Evolutionary conservation across 1,140 invertebrate genomes (phyloP).

Genomic region (Drosophila carrolli): DNA sequence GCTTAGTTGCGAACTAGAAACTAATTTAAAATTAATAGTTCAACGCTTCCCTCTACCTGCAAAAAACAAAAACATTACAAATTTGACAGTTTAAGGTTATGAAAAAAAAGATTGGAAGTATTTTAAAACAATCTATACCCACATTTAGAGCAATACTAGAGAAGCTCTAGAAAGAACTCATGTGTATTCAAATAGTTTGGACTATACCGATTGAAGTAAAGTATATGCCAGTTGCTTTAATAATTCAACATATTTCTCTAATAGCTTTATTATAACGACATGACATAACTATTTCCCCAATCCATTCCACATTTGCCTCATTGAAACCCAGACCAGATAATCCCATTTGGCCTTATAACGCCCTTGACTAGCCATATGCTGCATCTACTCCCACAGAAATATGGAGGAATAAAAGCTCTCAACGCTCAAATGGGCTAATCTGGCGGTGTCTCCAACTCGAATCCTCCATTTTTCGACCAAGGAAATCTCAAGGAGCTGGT

Average conservation of each 20-base stretch:
- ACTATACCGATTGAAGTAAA: no score
- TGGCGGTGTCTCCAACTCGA: not conserved
- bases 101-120: no score
- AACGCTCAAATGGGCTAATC: slow-evolving; percentile 23
- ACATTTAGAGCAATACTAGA: no score
- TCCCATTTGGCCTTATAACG: slow-evolving; percentile 33
- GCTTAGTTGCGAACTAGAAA: no score
- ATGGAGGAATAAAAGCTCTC: slow-evolving; percentile 27
- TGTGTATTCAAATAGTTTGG: no score
- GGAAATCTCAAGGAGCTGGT: slow-evolving; percentile 2
- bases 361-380: slow-evolving; percentile 25
- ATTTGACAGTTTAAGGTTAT: no score
- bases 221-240: not conserved
- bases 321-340: slow-evolving; percentile 10
- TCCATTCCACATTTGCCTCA: slow-evolving; percentile 1
- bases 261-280: slow-evolving; percentile 5
- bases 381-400: slow-evolving; percentile 23
- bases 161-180: no score
- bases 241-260: not conserved
- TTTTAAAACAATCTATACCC: no score
- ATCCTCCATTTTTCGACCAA: not conserved
- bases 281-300: slow-evolving; percentile 16
- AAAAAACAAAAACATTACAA: no score
- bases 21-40: no score
- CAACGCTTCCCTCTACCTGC: no score